Percentiles rank a stretch among this genome's conserved stretches.
Conservation (phyloP, 2,797 vertebrate species). For the Cryptoblepharus egeriae region DNA sequence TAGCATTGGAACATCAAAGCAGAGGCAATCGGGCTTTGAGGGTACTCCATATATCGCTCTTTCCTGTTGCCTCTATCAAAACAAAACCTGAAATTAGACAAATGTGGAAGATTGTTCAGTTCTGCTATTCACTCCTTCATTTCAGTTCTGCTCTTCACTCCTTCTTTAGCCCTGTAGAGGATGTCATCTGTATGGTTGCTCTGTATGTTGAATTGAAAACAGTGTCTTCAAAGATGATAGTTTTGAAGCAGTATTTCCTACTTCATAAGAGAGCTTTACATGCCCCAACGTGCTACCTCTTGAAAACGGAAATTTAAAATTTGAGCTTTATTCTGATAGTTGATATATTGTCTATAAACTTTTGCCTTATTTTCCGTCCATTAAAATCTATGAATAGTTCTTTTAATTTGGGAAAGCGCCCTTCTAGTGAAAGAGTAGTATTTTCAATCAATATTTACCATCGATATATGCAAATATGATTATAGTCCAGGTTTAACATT, state of each 20-base stretch:
- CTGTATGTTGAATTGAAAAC: neutral
- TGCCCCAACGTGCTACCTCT: neutral
- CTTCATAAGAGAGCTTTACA: neutral
- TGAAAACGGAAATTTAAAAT: neutral
- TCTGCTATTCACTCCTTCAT: neutral
- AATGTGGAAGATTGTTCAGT: neutral
- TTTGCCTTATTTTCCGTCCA: neutral
- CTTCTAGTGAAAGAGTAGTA: neutral
- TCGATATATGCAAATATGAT: neutral
- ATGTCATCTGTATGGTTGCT: neutral
- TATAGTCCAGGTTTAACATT: neutral
- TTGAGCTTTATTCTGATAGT: neutral
- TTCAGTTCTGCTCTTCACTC: neutral
- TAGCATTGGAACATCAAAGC: neutral
- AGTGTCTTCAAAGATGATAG: no score
- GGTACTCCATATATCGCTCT: neutral
- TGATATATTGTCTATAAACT: neutral
- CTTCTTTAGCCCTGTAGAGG: neutral
- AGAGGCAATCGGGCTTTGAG: neutral
- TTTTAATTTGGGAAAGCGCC: neutral
- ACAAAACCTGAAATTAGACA: neutral
- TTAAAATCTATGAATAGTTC: neutral
- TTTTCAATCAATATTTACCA: neutral
- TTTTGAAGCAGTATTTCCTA: no score
- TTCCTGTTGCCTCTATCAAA: neutral